Evolutionary conservation across 2,113 vertebrate species (phyloP).

Genomic region (Rhea americana): DNA sequence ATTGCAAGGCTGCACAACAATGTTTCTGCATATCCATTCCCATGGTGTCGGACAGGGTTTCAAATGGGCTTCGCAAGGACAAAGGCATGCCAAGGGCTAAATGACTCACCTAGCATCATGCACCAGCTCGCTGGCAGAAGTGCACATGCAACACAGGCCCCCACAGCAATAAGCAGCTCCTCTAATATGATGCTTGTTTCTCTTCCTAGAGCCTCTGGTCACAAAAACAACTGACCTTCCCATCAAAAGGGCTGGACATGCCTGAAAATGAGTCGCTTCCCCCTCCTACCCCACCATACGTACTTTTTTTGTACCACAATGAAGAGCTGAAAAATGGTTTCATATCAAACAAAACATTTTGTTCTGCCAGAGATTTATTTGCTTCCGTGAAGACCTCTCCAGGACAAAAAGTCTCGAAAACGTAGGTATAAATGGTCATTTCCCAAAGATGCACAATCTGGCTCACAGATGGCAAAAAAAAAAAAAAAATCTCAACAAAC

Average conservation of each 20-base stretch:
- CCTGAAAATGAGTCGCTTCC: neutral
- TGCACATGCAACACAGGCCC: neutral
- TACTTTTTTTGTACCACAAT: neutral
- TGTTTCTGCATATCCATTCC: neutral
- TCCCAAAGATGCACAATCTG: neutral
- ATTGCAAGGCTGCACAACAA: neutral
- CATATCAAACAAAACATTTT: neutral
- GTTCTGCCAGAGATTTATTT: constrained; percentile 7
- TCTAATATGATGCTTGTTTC: neutral
- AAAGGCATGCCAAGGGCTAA: fast-evolving
- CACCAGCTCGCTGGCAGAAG: neutral
- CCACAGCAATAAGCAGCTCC: neutral
- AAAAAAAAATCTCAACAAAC: neutral
- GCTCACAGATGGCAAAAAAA: neutral
- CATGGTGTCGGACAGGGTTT: neutral
- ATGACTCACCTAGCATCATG: neutral
- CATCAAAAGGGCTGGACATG: neutral
- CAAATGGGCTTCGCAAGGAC: neutral
- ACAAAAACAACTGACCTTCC: neutral
- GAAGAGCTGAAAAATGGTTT: neutral
- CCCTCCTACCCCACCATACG: fast-evolving
- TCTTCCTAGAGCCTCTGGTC: neutral
- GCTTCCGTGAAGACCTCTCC: fast-evolving
- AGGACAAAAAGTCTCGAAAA: neutral
- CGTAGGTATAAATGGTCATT: neutral